Evolutionary conservation across 2,888 invertebrate species (phyloP).

Genomic region (Hedychridium roseum): DNA sequence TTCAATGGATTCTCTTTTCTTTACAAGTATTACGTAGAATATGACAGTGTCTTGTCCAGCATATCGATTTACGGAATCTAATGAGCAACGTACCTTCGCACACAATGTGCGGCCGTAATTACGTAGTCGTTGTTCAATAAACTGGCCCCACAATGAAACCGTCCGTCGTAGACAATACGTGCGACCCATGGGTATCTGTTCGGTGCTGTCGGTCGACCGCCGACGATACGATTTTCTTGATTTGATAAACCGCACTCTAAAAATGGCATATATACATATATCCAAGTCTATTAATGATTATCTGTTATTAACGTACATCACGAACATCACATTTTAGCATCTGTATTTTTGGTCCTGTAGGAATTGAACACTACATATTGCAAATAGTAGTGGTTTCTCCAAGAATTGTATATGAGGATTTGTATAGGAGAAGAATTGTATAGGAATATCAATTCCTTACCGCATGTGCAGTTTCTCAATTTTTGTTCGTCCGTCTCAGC

Average conservation of each 20-base stretch:
- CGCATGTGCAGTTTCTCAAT: conserved; percentile 77
- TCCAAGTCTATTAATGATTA: not conserved
- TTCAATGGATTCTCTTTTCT: not conserved
- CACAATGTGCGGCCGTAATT: conserved; percentile 87
- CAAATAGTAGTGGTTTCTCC: too few relatives aligned
- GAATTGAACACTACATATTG: too few relatives aligned
- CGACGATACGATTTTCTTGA: conserved; percentile 88
- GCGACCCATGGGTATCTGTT: conserved; percentile 91
- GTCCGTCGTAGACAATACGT: conserved; percentile 84
- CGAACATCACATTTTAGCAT: too few relatives aligned
- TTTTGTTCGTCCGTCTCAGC: conserved; percentile 64
- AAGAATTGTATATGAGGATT: too few relatives aligned
- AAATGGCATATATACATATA: conserved; percentile 29
- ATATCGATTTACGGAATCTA: too few relatives aligned
- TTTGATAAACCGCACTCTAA: conserved; percentile 84
- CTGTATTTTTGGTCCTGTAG: too few relatives aligned
- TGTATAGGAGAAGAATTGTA: too few relatives aligned
- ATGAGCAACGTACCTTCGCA: conserved; percentile 71
- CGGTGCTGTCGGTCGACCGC: conserved; percentile 81
- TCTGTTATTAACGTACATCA: too few relatives aligned
- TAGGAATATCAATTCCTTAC: too few relatives aligned
- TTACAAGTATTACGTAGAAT: not conserved
- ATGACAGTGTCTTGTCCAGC: too few relatives aligned
- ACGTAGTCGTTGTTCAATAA: conserved; percentile 84
- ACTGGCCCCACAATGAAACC: conserved; percentile 89